Base-by-base conservation (phyloP, 2,888 invertebrate genomes). In the Lomographa bimaculata region DNA sequence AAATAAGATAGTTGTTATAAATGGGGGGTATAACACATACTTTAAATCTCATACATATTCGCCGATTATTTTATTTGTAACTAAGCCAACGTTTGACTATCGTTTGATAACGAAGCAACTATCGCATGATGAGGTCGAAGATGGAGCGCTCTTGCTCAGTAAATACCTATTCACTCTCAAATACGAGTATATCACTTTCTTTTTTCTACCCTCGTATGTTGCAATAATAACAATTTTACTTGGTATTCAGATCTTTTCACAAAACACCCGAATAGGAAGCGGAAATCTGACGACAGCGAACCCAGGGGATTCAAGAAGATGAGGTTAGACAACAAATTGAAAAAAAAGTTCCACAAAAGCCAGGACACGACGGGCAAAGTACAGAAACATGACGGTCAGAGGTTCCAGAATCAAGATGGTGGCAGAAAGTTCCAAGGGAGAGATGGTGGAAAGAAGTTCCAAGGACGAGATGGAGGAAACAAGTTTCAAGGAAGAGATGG, bases 281-380 rank as follows among this genome's bases (percentile, higher is more conserved):
- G 86, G 1, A 86, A 79, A 58, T 48, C 69, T 0, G 79, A 71
- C 3, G 81, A 79, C 19, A 76, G 75, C 28, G 65, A 71, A 18
- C 66, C 74, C 0, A 64, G 89, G 35, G 87, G 87, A 1, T 84
- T 85, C 54, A 89, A 89, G 44, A 89, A 85, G 47, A 80, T 86
- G 79, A 64, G 85, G 27, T 57, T 86, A 39, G 86, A 89, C 41
- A 85, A 78, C 38, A 87, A 83, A 53, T 38, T 79, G 1, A 65
- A 80, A 49, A 84, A 82, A 57, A 85, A 85, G 47, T 85, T 68
- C 49, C 72, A 81, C 34, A 74, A 60, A 35, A 65, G 65, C 20
- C 62, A 61, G 24, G 64, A 66, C 14, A 53, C 47, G 1, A 30
- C 57, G 0, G 57, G 50, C 20, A 55, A 51, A 27, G 50, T 8